Evolutionary conservation across 2,888 invertebrate genomes (phyloP), one percentile per base, ranked within the genome.

Genomic region (Acleris emargana): DNA sequence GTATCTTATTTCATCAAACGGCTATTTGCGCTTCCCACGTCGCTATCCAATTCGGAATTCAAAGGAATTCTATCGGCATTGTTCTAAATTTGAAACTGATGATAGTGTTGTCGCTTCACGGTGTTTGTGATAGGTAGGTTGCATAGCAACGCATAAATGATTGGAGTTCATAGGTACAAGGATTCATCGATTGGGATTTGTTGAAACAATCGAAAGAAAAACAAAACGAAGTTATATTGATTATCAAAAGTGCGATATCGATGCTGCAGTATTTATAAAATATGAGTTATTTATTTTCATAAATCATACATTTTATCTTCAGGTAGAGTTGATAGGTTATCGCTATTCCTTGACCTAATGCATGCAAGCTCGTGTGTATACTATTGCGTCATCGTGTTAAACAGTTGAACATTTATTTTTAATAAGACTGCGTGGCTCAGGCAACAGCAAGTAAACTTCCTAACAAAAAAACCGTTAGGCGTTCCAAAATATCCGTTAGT

Each of bases 1-100:
- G 66, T 61, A 45, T 66, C 66, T 66, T 66, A 66, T 61, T 66
- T 66, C 66, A 66, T 66, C 66, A 66, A 66, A 66, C 60, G 60
- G 57, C 55, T 55, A 61, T 60, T 66, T 57, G 57, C 62, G 28
- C 61, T 66, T 66, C 66, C 66, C 66, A 66, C 66, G 66, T 52
- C 47, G 57, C 58, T 64, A 64, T 66, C 66, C 60, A 45, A 66
- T 66, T 61, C 61, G 66, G 61, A 66, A 20, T 66, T 66, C 66
- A 38, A 22, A 55, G 66, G 66, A 66, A 66, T 66, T 60, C 45
- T 45, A 57, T 25, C 64, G 55, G 51, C 38, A 51, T 66, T 61
- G 66, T 66, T 66, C 64, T 55, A 60, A 61, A 66, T 60, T 66
- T 61, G 60, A 60, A 66, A 50, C 55, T 58, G 63, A 43, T 57